A percentile compares a stretch with the other conserved stretches of the same genome.
phyloP scores from a whole-genome alignment of 2,888 invertebrate genomes.

The Thalpophila matura region DNA sequence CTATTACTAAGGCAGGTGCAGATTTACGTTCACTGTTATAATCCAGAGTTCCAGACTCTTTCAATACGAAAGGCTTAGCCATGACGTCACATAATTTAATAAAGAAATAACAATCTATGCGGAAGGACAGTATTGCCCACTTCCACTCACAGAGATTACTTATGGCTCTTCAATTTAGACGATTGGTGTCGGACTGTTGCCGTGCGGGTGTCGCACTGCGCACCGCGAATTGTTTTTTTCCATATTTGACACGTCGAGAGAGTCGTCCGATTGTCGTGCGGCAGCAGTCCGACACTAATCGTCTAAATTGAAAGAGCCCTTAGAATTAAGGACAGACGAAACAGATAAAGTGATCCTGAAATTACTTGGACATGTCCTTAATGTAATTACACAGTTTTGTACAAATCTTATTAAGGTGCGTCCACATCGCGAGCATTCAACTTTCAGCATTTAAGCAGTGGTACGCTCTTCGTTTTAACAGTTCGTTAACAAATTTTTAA shows the following conservation, averaged over 20 bases:
- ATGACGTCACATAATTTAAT: constrained; percentile 31
- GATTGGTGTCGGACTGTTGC: too few species aligned
- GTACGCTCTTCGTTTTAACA: too few species aligned
- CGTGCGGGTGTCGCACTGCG: too few species aligned
- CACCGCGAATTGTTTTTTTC: too few species aligned
- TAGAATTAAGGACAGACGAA: constrained; percentile 37
- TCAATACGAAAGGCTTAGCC: constrained; percentile 15
- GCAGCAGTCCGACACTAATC: too few species aligned
- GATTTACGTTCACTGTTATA: constrained; percentile 34
- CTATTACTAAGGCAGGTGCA: constrained; percentile 23
- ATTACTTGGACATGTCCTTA: constrained; percentile 34
- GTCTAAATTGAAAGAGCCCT: too few species aligned
- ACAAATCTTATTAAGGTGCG: constrained; percentile 23
- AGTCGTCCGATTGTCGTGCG: too few species aligned
- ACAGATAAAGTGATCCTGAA: constrained; percentile 34
- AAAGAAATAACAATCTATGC: constrained; percentile 26
- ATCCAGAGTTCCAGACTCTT: constrained; percentile 23
- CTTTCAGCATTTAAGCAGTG: too few species aligned
- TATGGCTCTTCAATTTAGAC: too few species aligned
- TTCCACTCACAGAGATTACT: constrained; percentile 31
- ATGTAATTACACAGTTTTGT: constrained; percentile 34
- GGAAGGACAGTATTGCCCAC: constrained; percentile 6
- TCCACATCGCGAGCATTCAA: too few species aligned
- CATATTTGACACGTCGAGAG: too few species aligned
- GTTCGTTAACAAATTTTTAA: too few species aligned